phyloP scores from a whole-genome alignment of 2,888 invertebrate genomes.

The Ochropleura leucogaster region DNA sequence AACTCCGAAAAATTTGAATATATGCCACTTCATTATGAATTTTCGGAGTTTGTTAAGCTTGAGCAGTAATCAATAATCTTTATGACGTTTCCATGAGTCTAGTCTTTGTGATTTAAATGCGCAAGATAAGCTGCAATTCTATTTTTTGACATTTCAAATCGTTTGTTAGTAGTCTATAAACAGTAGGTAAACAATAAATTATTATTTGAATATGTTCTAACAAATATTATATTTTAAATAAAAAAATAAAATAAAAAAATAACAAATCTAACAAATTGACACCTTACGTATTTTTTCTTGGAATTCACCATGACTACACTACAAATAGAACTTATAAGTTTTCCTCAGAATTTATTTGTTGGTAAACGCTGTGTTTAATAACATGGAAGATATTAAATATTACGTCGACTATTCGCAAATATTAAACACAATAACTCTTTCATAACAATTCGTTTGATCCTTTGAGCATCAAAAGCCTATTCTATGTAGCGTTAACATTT shows the following conservation, averaged over 20 bases:
- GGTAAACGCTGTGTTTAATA: neutral
- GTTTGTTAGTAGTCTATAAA: neutral
- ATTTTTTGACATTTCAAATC: neutral
- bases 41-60: conserved; percentile 1
- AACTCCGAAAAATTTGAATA: conserved; percentile 35
- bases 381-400: conserved; percentile 15
- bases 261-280: too few relatives aligned
- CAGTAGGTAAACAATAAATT: neutral
- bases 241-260: too few relatives aligned
- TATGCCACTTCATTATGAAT: conserved; percentile 1
- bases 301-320: too few relatives aligned
- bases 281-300: neutral
- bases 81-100: too few relatives aligned
- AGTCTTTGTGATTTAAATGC: neutral
- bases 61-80: neutral
- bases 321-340: neutral
- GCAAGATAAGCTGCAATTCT: neutral
- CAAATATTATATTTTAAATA: too few relatives aligned
- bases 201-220: neutral
- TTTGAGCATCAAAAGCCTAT: conserved; percentile 46
- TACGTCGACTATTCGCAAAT: conserved; percentile 36
- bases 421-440: conserved; percentile 44
- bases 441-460: conserved; percentile 46
- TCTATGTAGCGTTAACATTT: conserved; percentile 43
- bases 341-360: neutral